Conservation (phyloP, 2,113 vertebrate genomes). For the Antennarius striatus region DNA sequence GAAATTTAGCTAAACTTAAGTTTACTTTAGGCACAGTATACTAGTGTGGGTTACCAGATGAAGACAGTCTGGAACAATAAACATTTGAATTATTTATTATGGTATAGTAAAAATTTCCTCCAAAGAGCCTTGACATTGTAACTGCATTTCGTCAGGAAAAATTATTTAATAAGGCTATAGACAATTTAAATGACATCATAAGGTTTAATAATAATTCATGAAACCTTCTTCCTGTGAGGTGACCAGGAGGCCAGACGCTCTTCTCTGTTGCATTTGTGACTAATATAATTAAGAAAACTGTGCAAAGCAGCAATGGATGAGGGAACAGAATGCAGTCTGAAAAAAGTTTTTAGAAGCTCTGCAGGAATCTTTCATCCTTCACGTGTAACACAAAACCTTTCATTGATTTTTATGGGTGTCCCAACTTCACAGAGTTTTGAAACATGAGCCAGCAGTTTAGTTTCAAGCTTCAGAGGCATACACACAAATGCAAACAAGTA, state of each 20-base stretch:
- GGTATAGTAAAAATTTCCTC: no score
- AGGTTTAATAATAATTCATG: constrained; percentile 1
- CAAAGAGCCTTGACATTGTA: no score
- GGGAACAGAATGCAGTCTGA: neutral
- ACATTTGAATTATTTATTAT: no score
- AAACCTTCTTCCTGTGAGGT: constrained; percentile 35
- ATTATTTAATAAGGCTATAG: no score
- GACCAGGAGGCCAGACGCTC: neutral
- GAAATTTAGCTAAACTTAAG: no score
- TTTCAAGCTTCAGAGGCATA: constrained; percentile 38
- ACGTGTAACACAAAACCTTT: constrained; percentile 60
- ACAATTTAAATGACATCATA: no score
- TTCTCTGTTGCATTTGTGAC: neutral
- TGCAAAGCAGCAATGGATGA: constrained; percentile 18
- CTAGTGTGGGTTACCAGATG: no score
- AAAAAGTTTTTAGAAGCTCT: constrained; percentile 28
- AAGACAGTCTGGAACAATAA: no score
- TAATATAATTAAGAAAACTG: constrained; percentile 2
- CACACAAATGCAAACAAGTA: constrained; percentile 56
- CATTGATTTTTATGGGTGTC: constrained; percentile 52
- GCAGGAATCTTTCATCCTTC: constrained; percentile 42
- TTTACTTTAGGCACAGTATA: no score
- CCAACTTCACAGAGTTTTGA: constrained; percentile 58
- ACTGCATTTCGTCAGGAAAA: no score
- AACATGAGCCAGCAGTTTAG: constrained; percentile 49